A percentile compares a stretch with the other conserved stretches of the same genome.
Evolutionary conservation across 2,888 invertebrate species (phyloP).

Genomic region (Caenorhabditis becei): DNA sequence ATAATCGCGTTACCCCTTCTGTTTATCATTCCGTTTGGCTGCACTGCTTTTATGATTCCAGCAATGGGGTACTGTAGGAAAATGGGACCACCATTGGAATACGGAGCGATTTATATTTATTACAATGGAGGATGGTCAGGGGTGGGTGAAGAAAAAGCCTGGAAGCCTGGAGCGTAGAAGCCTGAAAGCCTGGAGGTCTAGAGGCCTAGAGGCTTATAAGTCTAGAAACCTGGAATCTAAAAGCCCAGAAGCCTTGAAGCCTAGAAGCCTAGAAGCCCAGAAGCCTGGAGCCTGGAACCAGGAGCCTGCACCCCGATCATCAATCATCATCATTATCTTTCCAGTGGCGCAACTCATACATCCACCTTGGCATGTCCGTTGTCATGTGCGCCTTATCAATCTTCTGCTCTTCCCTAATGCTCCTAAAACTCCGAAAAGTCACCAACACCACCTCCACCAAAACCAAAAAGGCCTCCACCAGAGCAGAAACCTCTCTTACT

Average conservation of each 20-base stretch:
- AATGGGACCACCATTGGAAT: conserved; percentile 26
- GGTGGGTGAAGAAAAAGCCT: too few relatives aligned
- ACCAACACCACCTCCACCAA: conserved; percentile 21
- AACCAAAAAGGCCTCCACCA: conserved; percentile 18
- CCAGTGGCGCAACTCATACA: conserved; percentile 42
- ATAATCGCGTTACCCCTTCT: conserved; percentile 10
- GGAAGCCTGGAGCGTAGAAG: too few relatives aligned
- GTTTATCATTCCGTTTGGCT: conserved; percentile 32
- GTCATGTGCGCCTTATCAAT: conserved; percentile 26
- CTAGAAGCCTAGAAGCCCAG: too few relatives aligned
- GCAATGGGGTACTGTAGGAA: conserved; percentile 44
- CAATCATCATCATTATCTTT: too few relatives aligned
- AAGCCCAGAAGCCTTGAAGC: too few relatives aligned
- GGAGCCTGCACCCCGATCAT: too few relatives aligned
- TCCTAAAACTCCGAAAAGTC: conserved; percentile 16
- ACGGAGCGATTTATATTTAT: conserved; percentile 45
- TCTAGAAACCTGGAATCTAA: too few relatives aligned
- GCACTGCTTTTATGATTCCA: conserved; percentile 44
- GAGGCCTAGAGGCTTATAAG: too few relatives aligned
- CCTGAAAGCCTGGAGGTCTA: too few relatives aligned
- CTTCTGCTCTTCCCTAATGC: conserved; percentile 6
- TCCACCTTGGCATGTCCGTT: conserved; percentile 36
- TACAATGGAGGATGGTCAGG: conserved; percentile 27
- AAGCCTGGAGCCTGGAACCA: too few relatives aligned
- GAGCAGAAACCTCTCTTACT: conserved; percentile 36